phyloP scores from a whole-genome alignment of 2,888 invertebrate genomes.

The Oxycera nigricornis region DNA sequence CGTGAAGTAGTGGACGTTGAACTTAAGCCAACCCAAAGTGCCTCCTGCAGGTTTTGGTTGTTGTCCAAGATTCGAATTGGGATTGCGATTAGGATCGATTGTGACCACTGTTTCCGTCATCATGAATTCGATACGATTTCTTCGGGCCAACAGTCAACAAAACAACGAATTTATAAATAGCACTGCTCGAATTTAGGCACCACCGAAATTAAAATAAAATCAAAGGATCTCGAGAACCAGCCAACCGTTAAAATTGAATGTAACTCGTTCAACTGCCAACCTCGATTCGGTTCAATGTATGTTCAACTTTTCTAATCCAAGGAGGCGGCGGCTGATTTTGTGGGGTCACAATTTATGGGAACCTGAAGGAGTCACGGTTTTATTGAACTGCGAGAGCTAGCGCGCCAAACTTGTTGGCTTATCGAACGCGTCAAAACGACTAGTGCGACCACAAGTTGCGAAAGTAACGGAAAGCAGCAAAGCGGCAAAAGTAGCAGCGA shows the following conservation, averaged over 20 bases:
- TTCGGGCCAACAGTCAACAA: no score
- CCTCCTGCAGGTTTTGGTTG: slow-evolving; percentile 58
- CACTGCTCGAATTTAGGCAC: not conserved
- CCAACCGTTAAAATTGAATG: not conserved
- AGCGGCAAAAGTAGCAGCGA: slow-evolving; percentile 28
- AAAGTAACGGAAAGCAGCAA: slow-evolving; percentile 31
- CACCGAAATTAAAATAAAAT: not conserved
- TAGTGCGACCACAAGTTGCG: not conserved
- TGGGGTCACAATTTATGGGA: not conserved
- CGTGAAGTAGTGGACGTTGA: slow-evolving; percentile 81
- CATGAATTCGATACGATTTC: slow-evolving; percentile 26
- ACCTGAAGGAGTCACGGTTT: not conserved
- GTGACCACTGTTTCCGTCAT: slow-evolving; percentile 86
- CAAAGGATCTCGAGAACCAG: not conserved
- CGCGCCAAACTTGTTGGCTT: slow-evolving; percentile 5
- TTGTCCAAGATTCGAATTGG: slow-evolving; percentile 53
- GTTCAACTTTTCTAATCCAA: slow-evolving; percentile 1
- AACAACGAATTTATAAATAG: not conserved
- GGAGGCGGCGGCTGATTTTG: not conserved
- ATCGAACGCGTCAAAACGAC: slow-evolving; percentile 26
- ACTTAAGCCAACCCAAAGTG: slow-evolving; percentile 72
- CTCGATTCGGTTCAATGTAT: slow-evolving; percentile 2
- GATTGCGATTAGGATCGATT: slow-evolving; percentile 70
- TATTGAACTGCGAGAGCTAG: not conserved
- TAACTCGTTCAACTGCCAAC: slow-evolving; percentile 5